These are phyloP conservation scores for Sycophaga agraensis DNA, from an alignment of 1,140 invertebrate species.

Conservation along the genomic window DNA sequence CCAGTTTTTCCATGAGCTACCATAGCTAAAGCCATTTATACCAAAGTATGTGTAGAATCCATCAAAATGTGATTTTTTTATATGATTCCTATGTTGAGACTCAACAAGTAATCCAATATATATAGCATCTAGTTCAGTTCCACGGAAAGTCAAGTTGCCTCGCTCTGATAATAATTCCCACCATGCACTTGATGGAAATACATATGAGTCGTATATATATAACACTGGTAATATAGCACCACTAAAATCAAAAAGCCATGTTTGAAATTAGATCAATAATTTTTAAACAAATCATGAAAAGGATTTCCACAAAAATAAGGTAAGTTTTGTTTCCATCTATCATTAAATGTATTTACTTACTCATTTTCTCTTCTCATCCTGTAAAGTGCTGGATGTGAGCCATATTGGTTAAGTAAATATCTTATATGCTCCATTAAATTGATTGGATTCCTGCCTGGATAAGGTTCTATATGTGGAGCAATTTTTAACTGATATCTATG, in stretches of 20 bases:
- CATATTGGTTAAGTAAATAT: slow-evolving; percentile 49
- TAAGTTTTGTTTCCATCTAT: too few relatives aligned
- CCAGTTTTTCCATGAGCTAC: slow-evolving; percentile 69
- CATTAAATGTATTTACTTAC: slow-evolving; percentile 35
- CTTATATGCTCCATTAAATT: slow-evolving; percentile 53
- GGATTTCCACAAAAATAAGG: too few relatives aligned
- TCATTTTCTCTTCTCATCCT: slow-evolving; percentile 53
- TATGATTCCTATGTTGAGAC: slow-evolving; percentile 52
- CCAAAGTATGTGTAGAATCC: slow-evolving; percentile 67
- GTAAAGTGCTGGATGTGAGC: slow-evolving; percentile 59
- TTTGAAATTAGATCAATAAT: too few relatives aligned
- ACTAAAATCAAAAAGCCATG: slow-evolving; percentile 45
- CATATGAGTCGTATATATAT: slow-evolving; percentile 64
- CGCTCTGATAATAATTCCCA: slow-evolving; percentile 56
- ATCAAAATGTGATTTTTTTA: slow-evolving; percentile 63
- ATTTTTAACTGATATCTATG: slow-evolving; percentile 54
- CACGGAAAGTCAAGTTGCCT: slow-evolving; percentile 57
- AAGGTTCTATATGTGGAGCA: slow-evolving; percentile 56
- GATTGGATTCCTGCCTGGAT: slow-evolving; percentile 53
- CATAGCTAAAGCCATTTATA: slow-evolving; percentile 63
- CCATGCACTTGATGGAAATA: slow-evolving; percentile 57
- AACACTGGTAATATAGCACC: slow-evolving; percentile 58
- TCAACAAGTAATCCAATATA: slow-evolving; percentile 61
- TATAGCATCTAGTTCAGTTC: slow-evolving; percentile 60
- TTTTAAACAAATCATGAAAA: too few relatives aligned